These are phyloP conservation scores for Enhydra lutris DNA, from an alignment of 2,113 vertebrate species.

Conservation along the genomic window DNA sequence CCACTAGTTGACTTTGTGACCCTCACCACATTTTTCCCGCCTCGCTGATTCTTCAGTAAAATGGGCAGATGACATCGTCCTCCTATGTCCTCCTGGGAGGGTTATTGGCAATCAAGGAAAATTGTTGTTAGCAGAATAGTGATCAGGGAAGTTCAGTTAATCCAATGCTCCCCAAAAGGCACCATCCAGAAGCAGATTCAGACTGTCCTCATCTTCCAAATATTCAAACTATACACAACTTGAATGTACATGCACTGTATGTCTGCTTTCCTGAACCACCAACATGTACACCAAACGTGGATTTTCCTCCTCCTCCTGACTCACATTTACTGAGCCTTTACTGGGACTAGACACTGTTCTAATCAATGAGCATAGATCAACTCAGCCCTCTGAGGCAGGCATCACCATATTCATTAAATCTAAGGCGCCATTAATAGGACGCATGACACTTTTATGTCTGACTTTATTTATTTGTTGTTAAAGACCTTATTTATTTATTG, in stretches of 20 bases:
- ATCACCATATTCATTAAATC: too few species aligned
- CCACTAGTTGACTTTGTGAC: background rate
- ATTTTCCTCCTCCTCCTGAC: background rate
- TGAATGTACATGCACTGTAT: accelerated
- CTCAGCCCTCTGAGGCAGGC: background rate
- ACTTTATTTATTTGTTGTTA: background rate
- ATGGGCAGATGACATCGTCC: background rate
- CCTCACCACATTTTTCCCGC: background rate
- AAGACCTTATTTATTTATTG: background rate
- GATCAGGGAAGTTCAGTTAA: background rate
- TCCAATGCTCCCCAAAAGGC: background rate
- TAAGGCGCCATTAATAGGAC: background rate
- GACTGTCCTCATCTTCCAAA: background rate
- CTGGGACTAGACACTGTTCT: background rate
- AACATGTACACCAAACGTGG: background rate
- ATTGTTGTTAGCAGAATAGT: background rate
- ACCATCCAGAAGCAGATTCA: background rate
- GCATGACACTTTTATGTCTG: background rate
- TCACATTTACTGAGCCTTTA: background rate
- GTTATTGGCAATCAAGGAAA: background rate
- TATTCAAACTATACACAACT: background rate
- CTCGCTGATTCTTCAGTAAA: background rate
- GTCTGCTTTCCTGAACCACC: background rate
- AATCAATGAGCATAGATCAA: background rate
- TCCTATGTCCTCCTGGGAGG: background rate